A percentile compares a stretch with the other conserved stretches of the same genome.
Evolutionary conservation across 2,113 vertebrate species (phyloP).

Genomic region (Caretta caretta): DNA sequence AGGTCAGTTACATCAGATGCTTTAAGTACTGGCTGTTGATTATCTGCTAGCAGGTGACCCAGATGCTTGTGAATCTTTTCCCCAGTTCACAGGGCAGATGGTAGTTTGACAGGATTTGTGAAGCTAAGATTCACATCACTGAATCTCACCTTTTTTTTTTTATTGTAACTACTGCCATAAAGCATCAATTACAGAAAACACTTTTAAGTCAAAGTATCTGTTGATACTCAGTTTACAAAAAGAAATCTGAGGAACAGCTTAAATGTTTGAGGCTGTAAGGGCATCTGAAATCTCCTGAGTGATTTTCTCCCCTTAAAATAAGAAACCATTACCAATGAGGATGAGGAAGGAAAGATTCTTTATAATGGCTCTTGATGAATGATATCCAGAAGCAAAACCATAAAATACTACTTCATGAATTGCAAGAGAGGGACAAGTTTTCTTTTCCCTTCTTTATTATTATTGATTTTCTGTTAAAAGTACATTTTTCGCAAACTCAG

Average conservation of each 20-base stretch:
- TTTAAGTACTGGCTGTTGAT: not conserved
- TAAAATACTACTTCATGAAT: not conserved
- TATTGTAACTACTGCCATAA: not conserved
- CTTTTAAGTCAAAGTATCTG: not conserved
- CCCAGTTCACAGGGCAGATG: not conserved
- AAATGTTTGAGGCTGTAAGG: not conserved
- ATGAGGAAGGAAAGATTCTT: not conserved
- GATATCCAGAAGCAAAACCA: not conserved
- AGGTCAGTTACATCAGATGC: not conserved
- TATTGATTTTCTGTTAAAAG: not conserved
- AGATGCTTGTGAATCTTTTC: not conserved
- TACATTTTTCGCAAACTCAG: not conserved
- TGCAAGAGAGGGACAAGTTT: not conserved
- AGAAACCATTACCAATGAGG: not conserved
- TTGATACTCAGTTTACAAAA: not conserved
- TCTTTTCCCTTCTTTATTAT: not conserved
- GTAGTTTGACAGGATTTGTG: not conserved
- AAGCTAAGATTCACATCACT: not conserved
- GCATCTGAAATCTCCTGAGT: not conserved
- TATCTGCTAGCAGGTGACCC: not conserved
- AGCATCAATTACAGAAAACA: not conserved
- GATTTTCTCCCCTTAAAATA: not conserved
- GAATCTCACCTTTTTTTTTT: not conserved
- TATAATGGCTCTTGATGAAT: not conserved
- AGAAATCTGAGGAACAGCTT: not conserved